Evolutionary conservation across 2,888 invertebrate species (phyloP), one percentile per base, ranked within the genome.

Genomic region (Caenorhabditis sp.): DNA sequence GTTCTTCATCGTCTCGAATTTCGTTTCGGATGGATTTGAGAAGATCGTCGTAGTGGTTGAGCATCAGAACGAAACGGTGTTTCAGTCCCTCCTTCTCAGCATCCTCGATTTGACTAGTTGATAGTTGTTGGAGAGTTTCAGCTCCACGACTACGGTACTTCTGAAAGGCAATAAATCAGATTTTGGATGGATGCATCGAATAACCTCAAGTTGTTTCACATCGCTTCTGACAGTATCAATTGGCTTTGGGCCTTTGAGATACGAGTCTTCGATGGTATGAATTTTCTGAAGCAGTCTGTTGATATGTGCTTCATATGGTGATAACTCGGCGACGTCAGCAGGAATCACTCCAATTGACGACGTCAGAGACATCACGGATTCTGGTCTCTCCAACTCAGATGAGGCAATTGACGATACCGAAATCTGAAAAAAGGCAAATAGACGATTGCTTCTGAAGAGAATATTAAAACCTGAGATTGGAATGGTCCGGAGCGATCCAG

Each of bases 351-450:
- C 84, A 61, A 84, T 81, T 0, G 84, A 83, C 26, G 87, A 87
- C 22, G 82, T 77, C 63, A 87, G 73, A 28, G 88, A 88, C 76
- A 88, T 83, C 6, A 87, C 88, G 38, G 88, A 88, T 59, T 86
- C 86, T 54, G 85, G 84, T 47, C 88, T 66, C 59, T 88, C 88
- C 79, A 86, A 81, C 31, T 87, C 88, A 51, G 88, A 88, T 63
- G 88, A 86, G 44, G 87, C 87, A 56, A 88, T 75, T 49, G 88
- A 88, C 56, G 82, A 83, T 69, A 88, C 84, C 49, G 88, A 88
- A 24, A 88, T 86, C 88, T 88, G 74, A 54, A 86, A 82, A 31
- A 12, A 41, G 14, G 14, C 3, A 3, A 24, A 16, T 41, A 58
- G 31, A 26, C 14, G n/a, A n/a, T n/a, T n/a, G n/a, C n/a, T n/a